Percentiles rank a stretch among this genome's conserved stretches.
Evolutionary conservation across 1,140 invertebrate genomes (phyloP).

Genomic region (Cydia amplana): DNA sequence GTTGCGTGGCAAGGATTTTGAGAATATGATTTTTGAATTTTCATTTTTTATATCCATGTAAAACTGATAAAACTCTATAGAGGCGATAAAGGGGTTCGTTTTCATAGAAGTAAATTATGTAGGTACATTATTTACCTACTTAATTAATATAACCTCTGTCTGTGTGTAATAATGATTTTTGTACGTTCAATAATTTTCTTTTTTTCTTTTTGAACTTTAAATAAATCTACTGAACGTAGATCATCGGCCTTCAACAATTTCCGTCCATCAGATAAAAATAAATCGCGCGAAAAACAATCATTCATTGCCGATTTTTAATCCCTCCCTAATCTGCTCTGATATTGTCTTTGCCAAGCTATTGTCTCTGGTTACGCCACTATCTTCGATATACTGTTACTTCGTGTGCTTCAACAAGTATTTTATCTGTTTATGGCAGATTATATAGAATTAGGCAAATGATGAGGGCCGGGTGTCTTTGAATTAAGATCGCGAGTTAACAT

Average conservation of each 20-base stretch:
- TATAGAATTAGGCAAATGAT: neutral
- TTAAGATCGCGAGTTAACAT: neutral
- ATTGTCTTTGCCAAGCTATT: neutral
- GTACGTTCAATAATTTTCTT: no score
- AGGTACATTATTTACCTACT: no score
- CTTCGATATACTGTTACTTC: neutral
- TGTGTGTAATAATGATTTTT: no score
- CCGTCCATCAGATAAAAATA: neutral
- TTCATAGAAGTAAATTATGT: no score
- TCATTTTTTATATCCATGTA: no score
- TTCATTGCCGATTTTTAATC: neutral
- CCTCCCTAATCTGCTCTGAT: neutral
- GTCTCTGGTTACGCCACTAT: constrained; percentile 7
- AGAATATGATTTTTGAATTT: no score
- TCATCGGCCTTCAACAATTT: no score
- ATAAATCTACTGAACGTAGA: no score
- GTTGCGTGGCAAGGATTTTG: neutral
- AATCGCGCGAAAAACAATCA: neutral
- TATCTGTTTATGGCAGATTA: neutral
- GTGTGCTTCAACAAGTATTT: neutral
- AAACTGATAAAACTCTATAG: no score
- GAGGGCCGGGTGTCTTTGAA: neutral
- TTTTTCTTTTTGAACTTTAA: no score
- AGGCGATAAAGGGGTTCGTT: no score
- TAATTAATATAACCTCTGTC: no score